Percentiles rank a stretch among this genome's conserved stretches.
Conservation (phyloP, 2,797 vertebrate genomes). For the Crenichthys baileyi region DNA sequence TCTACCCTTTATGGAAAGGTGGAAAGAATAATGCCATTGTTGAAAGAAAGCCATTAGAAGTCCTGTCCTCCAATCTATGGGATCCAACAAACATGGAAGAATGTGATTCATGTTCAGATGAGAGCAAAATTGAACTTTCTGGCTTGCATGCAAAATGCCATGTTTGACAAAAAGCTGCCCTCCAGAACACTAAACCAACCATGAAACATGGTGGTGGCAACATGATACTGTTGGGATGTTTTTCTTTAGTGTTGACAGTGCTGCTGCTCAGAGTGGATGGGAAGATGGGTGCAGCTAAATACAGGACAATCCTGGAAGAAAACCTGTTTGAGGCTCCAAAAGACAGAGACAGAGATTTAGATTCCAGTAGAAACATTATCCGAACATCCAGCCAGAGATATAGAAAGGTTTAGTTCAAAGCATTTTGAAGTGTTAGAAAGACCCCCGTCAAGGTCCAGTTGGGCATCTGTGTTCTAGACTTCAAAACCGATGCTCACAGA, state of each 20-base stretch:
- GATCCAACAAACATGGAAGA: no score
- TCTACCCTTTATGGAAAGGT: neutral
- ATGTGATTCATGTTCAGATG: no score
- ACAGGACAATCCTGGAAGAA: neutral
- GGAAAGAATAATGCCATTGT: neutral
- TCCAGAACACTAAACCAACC: neutral
- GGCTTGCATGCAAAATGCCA: no score
- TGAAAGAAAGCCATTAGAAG: neutral
- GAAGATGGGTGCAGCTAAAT: neutral
- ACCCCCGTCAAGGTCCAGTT: neutral
- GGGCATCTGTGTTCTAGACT: neutral
- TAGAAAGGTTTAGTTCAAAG: neutral
- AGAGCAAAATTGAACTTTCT: no score
- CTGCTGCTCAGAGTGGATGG: neutral
- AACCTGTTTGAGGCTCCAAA: neutral
- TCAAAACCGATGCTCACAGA: neutral
- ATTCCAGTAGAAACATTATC: neutral
- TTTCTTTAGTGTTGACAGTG: neutral
- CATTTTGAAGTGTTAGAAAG: neutral
- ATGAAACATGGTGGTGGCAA: neutral
- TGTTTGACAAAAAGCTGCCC: no score
- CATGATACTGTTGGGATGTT: neutral
- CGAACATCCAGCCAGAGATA: neutral
- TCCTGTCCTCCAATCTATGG: neutral
- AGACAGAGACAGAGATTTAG: neutral